Conservation (phyloP, 1,140 invertebrate species). For the Limonius californicus region DNA sequence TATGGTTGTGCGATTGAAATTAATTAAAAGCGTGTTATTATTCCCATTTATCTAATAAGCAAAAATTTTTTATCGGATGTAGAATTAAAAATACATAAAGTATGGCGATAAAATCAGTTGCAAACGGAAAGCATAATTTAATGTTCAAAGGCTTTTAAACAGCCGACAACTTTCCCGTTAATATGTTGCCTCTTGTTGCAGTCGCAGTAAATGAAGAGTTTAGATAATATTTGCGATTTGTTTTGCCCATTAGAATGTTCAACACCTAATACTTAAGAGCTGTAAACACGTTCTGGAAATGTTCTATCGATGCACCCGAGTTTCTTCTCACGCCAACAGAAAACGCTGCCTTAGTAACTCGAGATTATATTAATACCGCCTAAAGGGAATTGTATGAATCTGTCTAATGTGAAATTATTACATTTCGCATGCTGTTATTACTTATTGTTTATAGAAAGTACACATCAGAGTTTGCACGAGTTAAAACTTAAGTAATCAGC, state of each 20-base stretch:
- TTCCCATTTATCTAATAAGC: neutral
- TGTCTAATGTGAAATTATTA: neutral
- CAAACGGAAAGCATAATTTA: neutral
- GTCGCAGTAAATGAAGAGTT: conserved; percentile 9
- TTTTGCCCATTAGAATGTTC: conserved; percentile 1
- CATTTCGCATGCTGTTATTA: neutral
- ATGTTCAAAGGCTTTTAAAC: conserved; percentile 10
- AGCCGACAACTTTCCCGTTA: neutral
- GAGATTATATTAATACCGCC: conserved; percentile 16
- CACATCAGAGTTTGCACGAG: neutral
- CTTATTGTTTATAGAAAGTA: neutral
- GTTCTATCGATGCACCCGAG: neutral
- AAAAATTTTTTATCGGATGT: neutral
- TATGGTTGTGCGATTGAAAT: neutral
- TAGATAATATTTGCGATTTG: conserved; percentile 20
- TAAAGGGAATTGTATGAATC: neutral
- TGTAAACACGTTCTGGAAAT: neutral
- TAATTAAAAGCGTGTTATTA: neutral
- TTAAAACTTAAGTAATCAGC: conserved; percentile 2
- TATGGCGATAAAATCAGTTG: neutral
- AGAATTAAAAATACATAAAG: neutral
- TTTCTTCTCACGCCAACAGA: conserved; percentile 1
- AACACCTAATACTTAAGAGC: neutral
- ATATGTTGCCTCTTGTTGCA: neutral
- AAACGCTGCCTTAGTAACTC: conserved; percentile 4